Conservation (phyloP, 2,113 vertebrate genomes). For the Oncorhynchus kisutch region DNA sequence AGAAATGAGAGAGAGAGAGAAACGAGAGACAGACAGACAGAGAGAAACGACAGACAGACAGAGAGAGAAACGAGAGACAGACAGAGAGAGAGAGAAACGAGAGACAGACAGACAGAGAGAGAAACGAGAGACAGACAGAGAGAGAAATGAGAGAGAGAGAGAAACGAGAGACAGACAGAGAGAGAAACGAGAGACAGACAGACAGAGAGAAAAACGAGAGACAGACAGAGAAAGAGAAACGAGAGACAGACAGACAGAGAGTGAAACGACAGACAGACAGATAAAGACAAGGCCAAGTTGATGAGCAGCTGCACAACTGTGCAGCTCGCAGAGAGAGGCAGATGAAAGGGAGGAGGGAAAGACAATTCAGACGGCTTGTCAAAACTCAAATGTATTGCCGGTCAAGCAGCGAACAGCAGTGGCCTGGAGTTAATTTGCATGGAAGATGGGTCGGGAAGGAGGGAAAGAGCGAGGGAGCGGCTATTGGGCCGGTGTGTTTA, state of each 20-base stretch:
- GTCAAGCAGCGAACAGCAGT: slow-evolving; percentile 51
- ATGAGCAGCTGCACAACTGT: slow-evolving; percentile 54
- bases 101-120: slow-evolving; percentile 33
- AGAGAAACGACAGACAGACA: background rate
- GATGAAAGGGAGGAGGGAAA: slow-evolving; percentile 6
- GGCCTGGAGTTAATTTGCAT: slow-evolving; percentile 48
- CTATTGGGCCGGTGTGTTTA: background rate
- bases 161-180: slow-evolving; percentile 3
- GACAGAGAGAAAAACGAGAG: slow-evolving; percentile 15
- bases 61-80: background rate
- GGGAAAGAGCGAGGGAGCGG: background rate
- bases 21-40: slow-evolving; percentile 7
- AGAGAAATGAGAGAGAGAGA: slow-evolving; percentile 24
- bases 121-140: slow-evolving; percentile 1
- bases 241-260: background rate
- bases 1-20: slow-evolving; percentile 6
- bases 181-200: slow-evolving; percentile 33
- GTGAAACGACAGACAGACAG: slow-evolving; percentile 5
- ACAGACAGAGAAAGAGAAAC: slow-evolving; percentile 4
- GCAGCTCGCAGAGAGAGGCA: slow-evolving; percentile 48
- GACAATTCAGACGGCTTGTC: slow-evolving; percentile 61
- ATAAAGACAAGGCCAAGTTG: slow-evolving; percentile 57
- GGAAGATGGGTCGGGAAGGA: slow-evolving; percentile 19
- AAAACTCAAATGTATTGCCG: slow-evolving; percentile 59
- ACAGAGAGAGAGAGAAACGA: slow-evolving; percentile 27